phyloP scores from a whole-genome alignment of 2,888 invertebrate species.

The Heliothis peltigera region DNA sequence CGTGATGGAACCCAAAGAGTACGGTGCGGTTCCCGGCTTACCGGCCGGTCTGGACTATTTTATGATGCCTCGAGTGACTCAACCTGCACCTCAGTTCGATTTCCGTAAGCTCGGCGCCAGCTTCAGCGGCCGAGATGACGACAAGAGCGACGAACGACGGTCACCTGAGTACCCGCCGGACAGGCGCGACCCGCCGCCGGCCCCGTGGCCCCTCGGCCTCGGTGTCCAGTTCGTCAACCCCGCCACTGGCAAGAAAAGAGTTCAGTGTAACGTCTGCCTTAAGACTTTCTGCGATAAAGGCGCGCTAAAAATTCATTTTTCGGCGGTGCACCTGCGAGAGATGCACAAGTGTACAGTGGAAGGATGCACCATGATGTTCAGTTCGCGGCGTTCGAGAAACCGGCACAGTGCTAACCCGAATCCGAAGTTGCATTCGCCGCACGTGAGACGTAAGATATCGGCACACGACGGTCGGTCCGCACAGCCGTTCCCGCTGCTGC shows the following conservation, averaged over 20 bases:
- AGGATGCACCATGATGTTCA: conserved; percentile 99
- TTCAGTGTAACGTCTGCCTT: conserved; percentile 98
- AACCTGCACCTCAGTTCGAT: conserved; percentile 96
- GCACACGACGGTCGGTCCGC: conserved; percentile 97
- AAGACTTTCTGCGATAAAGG: conserved; percentile 99
- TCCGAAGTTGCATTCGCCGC: conserved; percentile 98
- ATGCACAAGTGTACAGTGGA: conserved; percentile 99
- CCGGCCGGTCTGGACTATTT: conserved; percentile 88
- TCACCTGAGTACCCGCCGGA: conserved; percentile 82
- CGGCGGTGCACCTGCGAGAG: conserved; percentile 98
- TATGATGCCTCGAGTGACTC: conserved; percentile 91
- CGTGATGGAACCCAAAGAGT: conserved; percentile 89
- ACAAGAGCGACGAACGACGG: conserved; percentile 81
- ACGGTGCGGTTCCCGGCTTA: conserved; percentile 86
- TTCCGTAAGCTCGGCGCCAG: conserved; percentile 93
- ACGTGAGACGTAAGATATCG: conserved; percentile 96
- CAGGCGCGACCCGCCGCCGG: conserved; percentile 83
- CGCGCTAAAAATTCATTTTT: conserved; percentile 99
- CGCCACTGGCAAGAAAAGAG: conserved; percentile 97
- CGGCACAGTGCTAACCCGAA: conserved; percentile 99
- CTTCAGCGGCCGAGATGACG: conserved; percentile 89
- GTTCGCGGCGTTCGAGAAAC: conserved; percentile 97
- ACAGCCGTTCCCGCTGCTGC: conserved; percentile 94
- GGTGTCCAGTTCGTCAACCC: conserved; percentile 97
- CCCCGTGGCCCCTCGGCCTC: conserved; percentile 94